Evolutionary conservation across 2,888 invertebrate genomes (phyloP).

Genomic region (Ichneumon xanthorius): DNA sequence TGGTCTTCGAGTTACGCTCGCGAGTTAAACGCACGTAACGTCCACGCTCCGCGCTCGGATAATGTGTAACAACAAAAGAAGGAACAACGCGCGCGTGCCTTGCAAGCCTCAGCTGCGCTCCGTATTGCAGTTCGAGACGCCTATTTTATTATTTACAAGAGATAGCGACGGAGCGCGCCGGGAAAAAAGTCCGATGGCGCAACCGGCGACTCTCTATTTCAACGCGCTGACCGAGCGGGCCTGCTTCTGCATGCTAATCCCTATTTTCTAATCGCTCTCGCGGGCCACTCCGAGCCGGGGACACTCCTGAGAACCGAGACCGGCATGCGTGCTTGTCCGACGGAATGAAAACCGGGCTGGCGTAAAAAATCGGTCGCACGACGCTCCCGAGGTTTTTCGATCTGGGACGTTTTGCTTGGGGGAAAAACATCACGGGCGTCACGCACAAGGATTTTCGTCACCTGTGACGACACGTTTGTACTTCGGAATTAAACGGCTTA

Average conservation of each 20-base stretch:
- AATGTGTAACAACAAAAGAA: constrained; percentile 8
- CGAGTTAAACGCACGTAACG: constrained; percentile 12
- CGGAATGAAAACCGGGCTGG: constrained; percentile 6
- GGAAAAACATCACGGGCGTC: background rate
- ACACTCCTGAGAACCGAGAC: constrained; percentile 56
- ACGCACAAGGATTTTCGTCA: background rate
- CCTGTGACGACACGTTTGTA: background rate
- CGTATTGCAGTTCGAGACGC: constrained; percentile 15
- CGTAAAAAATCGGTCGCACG: background rate
- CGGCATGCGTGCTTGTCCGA: background rate
- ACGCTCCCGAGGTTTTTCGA: background rate
- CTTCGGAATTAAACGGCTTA: background rate
- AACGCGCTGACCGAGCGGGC: constrained; percentile 65
- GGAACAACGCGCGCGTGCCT: constrained; percentile 33
- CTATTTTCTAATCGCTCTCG: constrained; percentile 79
- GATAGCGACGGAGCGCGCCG: background rate
- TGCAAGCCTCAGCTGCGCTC: background rate
- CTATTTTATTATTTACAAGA: constrained; percentile 57
- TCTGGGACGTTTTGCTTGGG: background rate
- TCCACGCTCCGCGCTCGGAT: background rate
- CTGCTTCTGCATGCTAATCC: constrained; percentile 80
- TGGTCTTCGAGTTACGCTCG: background rate
- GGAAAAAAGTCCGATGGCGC: background rate
- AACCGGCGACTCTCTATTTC: constrained; percentile 64
- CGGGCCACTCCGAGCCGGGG: constrained; percentile 41